These are phyloP conservation scores for Drosophila pullipes DNA, from an alignment of 2,888 invertebrate species.

Conservation along the genomic window DNA sequence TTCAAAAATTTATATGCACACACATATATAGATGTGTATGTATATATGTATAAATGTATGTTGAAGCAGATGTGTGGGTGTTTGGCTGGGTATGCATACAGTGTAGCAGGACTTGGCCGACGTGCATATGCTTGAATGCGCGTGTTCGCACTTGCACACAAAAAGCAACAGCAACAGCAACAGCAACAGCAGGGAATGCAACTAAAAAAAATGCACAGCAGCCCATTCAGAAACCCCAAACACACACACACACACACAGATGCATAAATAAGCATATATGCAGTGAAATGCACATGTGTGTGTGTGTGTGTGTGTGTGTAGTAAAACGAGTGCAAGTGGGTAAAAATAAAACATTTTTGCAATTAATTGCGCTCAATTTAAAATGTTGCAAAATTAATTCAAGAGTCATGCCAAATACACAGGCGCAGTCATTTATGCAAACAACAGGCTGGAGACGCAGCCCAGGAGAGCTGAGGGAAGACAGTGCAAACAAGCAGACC, in stretches of 20 bases:
- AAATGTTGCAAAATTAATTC: slow-evolving; percentile 85
- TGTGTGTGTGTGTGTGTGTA: slow-evolving; percentile 15
- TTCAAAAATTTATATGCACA: slow-evolving; percentile 19
- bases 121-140: slow-evolving; percentile 81
- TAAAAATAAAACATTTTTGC: slow-evolving; percentile 82
- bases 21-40: background rate
- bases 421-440: slow-evolving; percentile 79
- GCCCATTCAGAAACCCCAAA: slow-evolving; percentile 64
- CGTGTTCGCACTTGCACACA: slow-evolving; percentile 80
- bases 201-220: slow-evolving; percentile 70
- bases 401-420: slow-evolving; percentile 82
- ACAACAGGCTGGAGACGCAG: slow-evolving; percentile 33
- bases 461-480: slow-evolving; percentile 11
- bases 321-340: slow-evolving; percentile 77
- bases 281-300: slow-evolving; percentile 22
- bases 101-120: slow-evolving; percentile 39
- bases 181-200: slow-evolving; percentile 41
- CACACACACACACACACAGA: slow-evolving; percentile 31
- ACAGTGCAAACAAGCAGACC: background rate
- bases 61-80: slow-evolving; percentile 9
- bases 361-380: slow-evolving; percentile 85
- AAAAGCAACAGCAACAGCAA: slow-evolving; percentile 52
- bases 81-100: slow-evolving; percentile 28
- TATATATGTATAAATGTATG: slow-evolving; percentile 1
- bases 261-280: slow-evolving; percentile 15